Evolutionary conservation across 1,140 invertebrate genomes (phyloP).

Genomic region (Melipona quadrifasciata): DNA sequence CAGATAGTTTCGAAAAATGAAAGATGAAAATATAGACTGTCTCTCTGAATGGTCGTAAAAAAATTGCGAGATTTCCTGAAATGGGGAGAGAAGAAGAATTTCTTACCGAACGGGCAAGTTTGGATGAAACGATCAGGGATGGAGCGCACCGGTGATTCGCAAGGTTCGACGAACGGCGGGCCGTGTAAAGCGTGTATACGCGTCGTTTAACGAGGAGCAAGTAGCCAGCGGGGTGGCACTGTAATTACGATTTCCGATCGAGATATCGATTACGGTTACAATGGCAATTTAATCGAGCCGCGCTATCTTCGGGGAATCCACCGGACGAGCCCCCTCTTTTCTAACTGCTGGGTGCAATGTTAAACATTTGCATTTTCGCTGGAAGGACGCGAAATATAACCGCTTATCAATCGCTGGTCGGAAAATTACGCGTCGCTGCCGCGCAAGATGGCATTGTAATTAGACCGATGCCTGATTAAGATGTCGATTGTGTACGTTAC

Average conservation of each 20-base stretch:
- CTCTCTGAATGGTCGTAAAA: not conserved
- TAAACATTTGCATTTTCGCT: conserved; percentile 46
- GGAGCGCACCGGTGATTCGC: conserved; percentile 16
- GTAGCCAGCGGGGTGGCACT: conserved; percentile 21
- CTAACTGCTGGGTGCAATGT: conserved; percentile 29
- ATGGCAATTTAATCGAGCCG: conserved; percentile 46
- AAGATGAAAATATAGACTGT: no score
- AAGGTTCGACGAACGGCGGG: conserved; percentile 16
- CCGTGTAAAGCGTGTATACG: conserved; percentile 23
- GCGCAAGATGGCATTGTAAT: conserved; percentile 45
- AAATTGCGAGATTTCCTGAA: not conserved
- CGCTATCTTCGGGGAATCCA: conserved; percentile 26
- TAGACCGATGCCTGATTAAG: conserved; percentile 51
- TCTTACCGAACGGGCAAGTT: not conserved
- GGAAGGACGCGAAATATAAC: not conserved
- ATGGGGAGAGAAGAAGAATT: not conserved
- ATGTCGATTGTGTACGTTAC: conserved; percentile 39
- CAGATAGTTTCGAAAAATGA: not conserved
- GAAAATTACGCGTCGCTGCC: conserved; percentile 42
- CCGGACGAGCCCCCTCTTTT: not conserved
- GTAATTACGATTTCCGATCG: conserved; percentile 52
- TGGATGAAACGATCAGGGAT: not conserved
- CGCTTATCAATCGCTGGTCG: conserved; percentile 27
- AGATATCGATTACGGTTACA: conserved; percentile 50
- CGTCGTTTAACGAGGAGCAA: conserved; percentile 20